Evolutionary conservation across 2,797 vertebrate species (phyloP).

Genomic region (Tapirus indicus): DNA sequence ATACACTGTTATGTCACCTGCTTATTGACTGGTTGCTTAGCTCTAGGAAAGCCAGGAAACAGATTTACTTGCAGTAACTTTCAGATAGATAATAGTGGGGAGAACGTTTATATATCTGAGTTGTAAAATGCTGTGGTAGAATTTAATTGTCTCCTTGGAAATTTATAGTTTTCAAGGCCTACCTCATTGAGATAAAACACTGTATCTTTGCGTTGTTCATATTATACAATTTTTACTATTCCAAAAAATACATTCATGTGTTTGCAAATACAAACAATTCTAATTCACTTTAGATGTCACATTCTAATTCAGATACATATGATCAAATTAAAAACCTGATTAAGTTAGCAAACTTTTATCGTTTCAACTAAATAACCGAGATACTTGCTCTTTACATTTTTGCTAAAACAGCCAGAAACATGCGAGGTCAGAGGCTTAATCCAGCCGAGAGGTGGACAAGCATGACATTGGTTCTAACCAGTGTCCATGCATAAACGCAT

Average conservation of each 20-base stretch:
- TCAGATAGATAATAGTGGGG: neutral
- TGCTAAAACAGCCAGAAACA: neutral
- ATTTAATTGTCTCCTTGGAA: constrained; percentile 23
- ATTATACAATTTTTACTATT: constrained; percentile 43
- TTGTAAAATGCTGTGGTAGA: constrained; percentile 8
- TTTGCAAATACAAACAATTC: constrained; percentile 37
- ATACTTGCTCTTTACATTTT: neutral
- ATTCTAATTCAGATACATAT: constrained; percentile 38
- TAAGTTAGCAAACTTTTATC: neutral
- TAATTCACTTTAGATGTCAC: neutral
- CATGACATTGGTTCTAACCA: neutral
- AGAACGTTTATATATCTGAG: neutral
- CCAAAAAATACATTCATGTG: neutral
- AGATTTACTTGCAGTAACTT: constrained; percentile 51
- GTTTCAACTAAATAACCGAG: constrained; percentile 38
- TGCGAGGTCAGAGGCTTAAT: constrained; percentile 29
- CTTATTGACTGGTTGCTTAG: constrained; percentile 2
- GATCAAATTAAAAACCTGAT: constrained; percentile 37
- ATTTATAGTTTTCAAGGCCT: constrained; percentile 24
- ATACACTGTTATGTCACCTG: neutral
- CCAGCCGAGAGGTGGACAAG: neutral
- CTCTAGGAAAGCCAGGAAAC: neutral
- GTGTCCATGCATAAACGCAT: constrained; percentile 47
- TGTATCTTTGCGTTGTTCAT: neutral
- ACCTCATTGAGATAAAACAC: constrained; percentile 1